phyloP scores from a whole-genome alignment of 2,113 vertebrate genomes.

The Psilopsiagon aymara region DNA sequence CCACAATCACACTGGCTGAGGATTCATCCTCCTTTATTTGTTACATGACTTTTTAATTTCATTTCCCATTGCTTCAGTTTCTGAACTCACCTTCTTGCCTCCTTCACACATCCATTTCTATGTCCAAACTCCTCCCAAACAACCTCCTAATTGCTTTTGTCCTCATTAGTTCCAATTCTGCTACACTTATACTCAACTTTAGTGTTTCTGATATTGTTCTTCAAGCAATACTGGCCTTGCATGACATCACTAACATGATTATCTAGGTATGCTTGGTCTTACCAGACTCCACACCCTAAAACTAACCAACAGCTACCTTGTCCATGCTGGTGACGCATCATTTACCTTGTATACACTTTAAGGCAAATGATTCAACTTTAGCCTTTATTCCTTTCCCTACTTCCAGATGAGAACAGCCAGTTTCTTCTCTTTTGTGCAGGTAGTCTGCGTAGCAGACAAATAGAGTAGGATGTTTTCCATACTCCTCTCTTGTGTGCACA shows the following conservation, averaged over 20 bases:
- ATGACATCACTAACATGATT: background rate
- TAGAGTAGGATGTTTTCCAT: background rate
- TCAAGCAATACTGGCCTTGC: background rate
- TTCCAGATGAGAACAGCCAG: background rate
- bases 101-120: background rate
- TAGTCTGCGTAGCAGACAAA: background rate
- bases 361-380: background rate
- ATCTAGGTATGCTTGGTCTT: background rate
- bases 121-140: background rate
- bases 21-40: background rate
- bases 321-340: accelerated
- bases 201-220: background rate
- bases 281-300: background rate
- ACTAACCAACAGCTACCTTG: background rate
- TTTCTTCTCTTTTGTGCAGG: background rate
- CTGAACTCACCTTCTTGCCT: background rate
- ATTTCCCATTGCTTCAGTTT: background rate
- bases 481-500: background rate
- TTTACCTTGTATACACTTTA: background rate
- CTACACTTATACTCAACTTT: background rate
- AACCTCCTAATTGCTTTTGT: background rate
- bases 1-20: background rate
- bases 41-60: background rate
- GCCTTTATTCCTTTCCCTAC: background rate
- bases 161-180: background rate